phyloP scores from a whole-genome alignment of 2,888 invertebrate genomes.

The Microplitis deprimator region DNA sequence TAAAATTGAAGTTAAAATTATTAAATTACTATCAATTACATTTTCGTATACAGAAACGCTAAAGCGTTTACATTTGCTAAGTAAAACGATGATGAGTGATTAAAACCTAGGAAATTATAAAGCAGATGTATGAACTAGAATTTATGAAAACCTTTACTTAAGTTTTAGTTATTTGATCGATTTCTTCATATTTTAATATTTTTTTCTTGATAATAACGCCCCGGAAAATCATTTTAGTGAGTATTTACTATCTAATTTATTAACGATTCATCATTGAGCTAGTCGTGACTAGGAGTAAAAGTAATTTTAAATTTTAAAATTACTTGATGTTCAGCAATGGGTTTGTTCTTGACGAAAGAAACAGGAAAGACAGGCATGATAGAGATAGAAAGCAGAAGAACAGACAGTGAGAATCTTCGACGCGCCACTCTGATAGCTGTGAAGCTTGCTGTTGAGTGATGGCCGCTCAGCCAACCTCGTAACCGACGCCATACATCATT shows the following conservation, averaged over 20 bases:
- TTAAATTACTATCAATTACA: too few species aligned
- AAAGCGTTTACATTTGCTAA: too few species aligned
- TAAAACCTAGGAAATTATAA: too few species aligned
- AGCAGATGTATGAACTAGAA: too few species aligned
- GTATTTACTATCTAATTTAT: neutral
- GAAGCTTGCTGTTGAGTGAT: conserved; percentile 72
- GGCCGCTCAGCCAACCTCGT: conserved; percentile 75
- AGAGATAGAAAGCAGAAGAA: conserved; percentile 48
- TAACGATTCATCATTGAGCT: conserved; percentile 16
- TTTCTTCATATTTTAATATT: too few species aligned
- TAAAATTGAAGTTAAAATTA: too few species aligned
- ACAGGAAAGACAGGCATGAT: conserved; percentile 26
- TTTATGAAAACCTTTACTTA: too few species aligned
- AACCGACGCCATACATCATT: conserved; percentile 76
- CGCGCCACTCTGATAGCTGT: conserved; percentile 60
- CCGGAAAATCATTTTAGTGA: neutral
- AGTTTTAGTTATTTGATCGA: too few species aligned
- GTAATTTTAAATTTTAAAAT: conserved; percentile 45
- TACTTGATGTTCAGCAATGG: conserved; percentile 13
- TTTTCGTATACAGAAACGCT: too few species aligned
- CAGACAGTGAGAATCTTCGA: conserved; percentile 55
- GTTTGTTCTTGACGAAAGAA: conserved; percentile 26
- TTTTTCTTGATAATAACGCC: neutral
- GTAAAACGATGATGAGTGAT: too few species aligned
- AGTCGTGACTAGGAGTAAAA: conserved; percentile 38